Conservation (phyloP, 2,888 invertebrate genomes). For the Gastrophysa polygoni region DNA sequence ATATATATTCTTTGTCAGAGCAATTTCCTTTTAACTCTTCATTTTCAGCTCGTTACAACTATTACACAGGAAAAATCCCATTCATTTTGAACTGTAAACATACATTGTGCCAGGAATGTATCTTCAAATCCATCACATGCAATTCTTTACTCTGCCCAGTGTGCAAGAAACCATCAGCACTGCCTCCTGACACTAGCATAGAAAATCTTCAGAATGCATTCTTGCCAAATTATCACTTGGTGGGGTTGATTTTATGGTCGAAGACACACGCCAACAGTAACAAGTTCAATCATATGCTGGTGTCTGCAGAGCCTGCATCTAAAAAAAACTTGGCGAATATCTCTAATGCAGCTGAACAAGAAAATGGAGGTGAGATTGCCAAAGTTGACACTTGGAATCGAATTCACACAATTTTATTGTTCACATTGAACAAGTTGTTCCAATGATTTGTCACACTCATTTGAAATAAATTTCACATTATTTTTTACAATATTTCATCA, state of each 20-base stretch:
- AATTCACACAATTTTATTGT: no score
- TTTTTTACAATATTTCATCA: background rate
- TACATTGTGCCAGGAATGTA: conserved; percentile 70
- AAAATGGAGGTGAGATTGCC: background rate
- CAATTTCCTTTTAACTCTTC: background rate
- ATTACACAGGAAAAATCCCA: conserved; percentile 56
- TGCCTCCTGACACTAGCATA: conserved; percentile 26
- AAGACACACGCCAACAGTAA: conserved; percentile 21
- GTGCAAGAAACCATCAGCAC: conserved; percentile 57
- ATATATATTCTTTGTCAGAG: background rate
- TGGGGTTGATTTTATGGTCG: conserved; percentile 46
- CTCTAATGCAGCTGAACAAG: background rate
- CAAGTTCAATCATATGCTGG: conserved; percentile 16
- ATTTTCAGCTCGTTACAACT: conserved; percentile 37
- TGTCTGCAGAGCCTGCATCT: conserved; percentile 4
- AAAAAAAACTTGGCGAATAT: background rate
- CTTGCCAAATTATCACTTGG: conserved; percentile 55
- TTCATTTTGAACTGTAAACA: conserved; percentile 71
- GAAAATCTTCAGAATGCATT: conserved; percentile 45
- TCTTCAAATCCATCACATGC: conserved; percentile 52
- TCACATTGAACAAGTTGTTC: no score
- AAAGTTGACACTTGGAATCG: no score
- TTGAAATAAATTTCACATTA: background rate
- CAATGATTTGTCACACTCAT: no score
- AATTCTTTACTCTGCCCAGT: conserved; percentile 58